Conservation (phyloP, 2,113 vertebrate species). For the Sitta europaea region DNA sequence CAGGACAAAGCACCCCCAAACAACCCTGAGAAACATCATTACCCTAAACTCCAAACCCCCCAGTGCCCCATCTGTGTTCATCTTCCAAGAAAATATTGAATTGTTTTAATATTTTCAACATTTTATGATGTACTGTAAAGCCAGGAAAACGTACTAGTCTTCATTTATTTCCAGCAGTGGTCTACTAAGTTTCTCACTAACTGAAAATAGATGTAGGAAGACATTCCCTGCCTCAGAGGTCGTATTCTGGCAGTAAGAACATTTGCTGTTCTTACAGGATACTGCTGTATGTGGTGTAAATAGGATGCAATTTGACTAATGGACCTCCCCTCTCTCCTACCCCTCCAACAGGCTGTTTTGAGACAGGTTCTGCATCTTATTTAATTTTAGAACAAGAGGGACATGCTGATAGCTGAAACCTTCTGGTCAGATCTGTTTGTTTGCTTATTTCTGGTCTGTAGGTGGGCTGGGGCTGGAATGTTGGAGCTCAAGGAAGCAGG, state of each 20-base stretch:
- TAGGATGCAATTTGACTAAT: background rate
- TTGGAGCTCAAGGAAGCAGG: background rate
- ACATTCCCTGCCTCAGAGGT: background rate
- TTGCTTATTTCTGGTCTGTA: constrained; percentile 21
- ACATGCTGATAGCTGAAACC: background rate
- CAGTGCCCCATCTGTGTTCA: background rate
- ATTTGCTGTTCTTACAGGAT: background rate
- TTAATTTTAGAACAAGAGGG: constrained; percentile 13
- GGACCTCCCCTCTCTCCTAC: background rate
- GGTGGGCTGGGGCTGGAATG: background rate
- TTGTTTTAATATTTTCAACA: background rate
- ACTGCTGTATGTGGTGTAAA: background rate
- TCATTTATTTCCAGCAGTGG: background rate
- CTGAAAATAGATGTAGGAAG: background rate
- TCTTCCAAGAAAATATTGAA: background rate
- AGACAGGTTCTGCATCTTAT: background rate
- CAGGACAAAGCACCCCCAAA: background rate
- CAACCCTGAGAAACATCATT: background rate
- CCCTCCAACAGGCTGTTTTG: background rate
- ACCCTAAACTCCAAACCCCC: background rate
- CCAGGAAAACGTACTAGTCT: background rate
- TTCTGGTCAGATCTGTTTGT: constrained; percentile 28
- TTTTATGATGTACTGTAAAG: background rate
- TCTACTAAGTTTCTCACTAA: background rate
- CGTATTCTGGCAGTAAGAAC: background rate